Evolutionary conservation across 2,113 vertebrate species (phyloP).

Genomic region (Shinisaurus crocodilurus): DNA sequence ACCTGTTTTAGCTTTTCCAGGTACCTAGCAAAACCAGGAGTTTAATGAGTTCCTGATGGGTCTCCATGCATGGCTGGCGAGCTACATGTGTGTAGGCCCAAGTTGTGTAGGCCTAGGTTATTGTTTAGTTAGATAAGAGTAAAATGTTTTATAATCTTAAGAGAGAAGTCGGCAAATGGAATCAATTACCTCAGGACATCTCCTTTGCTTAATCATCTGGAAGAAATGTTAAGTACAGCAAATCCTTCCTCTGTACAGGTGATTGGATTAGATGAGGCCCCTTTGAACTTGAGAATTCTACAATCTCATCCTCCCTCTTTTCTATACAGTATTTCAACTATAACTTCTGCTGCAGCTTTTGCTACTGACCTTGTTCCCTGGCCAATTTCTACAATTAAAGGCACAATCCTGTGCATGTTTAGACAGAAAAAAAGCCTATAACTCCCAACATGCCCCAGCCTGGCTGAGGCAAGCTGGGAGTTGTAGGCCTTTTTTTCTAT

Average conservation of each 20-base stretch:
- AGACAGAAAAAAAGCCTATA: no score
- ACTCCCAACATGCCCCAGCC: no score
- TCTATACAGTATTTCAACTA: neutral
- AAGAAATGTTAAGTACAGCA: neutral
- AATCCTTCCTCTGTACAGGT: neutral
- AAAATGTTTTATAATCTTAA: neutral
- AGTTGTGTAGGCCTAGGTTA: neutral
- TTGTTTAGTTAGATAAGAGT: neutral
- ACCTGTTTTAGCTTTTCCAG: no score
- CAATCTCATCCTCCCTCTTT: fast-evolving
- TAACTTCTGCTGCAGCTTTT: neutral
- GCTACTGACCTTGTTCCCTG: slow-evolving; percentile 1
- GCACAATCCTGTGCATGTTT: no score
- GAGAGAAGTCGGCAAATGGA: neutral
- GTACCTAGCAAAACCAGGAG: neutral
- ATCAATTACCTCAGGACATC: slow-evolving; percentile 1
- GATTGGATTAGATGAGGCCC: slow-evolving; percentile 12
- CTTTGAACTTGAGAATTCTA: slow-evolving; percentile 5
- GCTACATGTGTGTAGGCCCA: neutral
- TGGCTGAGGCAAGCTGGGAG: no score
- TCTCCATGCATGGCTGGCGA: neutral
- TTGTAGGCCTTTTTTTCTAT: no score
- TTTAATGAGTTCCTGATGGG: neutral
- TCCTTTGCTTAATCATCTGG: neutral
- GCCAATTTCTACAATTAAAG: neutral